phyloP scores from a whole-genome alignment of 1,140 invertebrate species.

The Scaptomyza pallida region DNA sequence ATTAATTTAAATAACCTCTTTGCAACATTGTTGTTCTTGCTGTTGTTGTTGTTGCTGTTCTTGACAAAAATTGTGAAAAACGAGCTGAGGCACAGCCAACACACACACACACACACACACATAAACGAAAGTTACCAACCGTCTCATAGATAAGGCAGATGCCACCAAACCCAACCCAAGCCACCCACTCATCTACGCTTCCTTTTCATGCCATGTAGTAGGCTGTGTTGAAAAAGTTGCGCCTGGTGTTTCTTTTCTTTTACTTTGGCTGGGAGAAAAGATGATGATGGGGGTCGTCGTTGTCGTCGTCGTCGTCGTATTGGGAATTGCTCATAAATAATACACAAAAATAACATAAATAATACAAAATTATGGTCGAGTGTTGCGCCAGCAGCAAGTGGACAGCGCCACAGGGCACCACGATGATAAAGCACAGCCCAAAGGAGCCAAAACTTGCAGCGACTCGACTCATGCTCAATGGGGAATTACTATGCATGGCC shows the following conservation, averaged over 20 bases:
- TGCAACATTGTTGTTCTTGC: slow-evolving; percentile 17
- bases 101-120: slow-evolving; percentile 14
- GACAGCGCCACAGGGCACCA: slow-evolving; percentile 32
- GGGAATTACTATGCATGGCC: too few species aligned
- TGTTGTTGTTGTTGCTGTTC: slow-evolving; percentile 27
- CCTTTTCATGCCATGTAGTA: slow-evolving; percentile 1
- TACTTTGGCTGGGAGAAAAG: too few species aligned
- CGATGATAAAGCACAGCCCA: slow-evolving; percentile 14
- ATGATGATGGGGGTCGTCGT: too few species aligned
- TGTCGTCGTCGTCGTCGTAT: slow-evolving; percentile 4
- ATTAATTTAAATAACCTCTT: slow-evolving; percentile 74
- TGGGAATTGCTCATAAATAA: slow-evolving; percentile 63
- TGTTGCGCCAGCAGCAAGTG: slow-evolving; percentile 40
- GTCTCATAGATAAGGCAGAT: slow-evolving; percentile 27
- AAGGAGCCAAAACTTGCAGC: not conserved
- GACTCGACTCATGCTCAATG: too few species aligned
- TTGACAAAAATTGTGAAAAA: slow-evolving; percentile 58
- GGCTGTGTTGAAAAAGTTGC: slow-evolving; percentile 20
- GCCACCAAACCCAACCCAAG: not conserved
- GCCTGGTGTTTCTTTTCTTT: not conserved
- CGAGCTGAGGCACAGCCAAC: slow-evolving; percentile 18
- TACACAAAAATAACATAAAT: slow-evolving; percentile 69
- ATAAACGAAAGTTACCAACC: not conserved
- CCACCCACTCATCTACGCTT: too few species aligned
- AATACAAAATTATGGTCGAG: slow-evolving; percentile 65